Evolutionary conservation across 2,888 invertebrate species (phyloP), one percentile per base, ranked within the genome.

Genomic region (Synergus laeviventris): DNA sequence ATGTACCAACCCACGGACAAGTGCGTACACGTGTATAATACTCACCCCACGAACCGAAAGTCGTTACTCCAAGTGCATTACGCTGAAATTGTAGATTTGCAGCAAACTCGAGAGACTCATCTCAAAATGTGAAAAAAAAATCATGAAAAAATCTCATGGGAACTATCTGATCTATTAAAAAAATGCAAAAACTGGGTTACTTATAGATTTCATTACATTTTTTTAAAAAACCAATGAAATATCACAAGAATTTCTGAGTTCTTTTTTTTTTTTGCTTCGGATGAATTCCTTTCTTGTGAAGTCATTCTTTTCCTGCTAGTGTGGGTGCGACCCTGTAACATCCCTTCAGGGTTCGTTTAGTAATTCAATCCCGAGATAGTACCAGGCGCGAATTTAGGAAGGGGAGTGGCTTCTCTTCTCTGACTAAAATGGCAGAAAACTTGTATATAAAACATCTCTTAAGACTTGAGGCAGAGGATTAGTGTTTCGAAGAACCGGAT

Each of bases 321-420:
- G n/a, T 66, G 66, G 31, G 24, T n/a, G 66, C 31, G 38, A 31
- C n/a, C n/a, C 9, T 66, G 42, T 31, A 49, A 70, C 24, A 45
- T 31, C 31, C 70, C 45, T 9, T 79, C 78, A 54, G 74, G 78
- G 64, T 81, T 81, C 78, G 77, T 79, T 82, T 78, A 77, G 82
- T 78, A 82, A 82, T 77, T 78, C 76, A 81, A 81, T 82, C 79
- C 77, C 76, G 79, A 80, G 81, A 79, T 82, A 80, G 31, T 45
- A 45, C 45, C 16, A 45, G 16, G 16, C 45, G 45, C 39, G 24
- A 31, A 66, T 45, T 66, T 24, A 66, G 66, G 24, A 14, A 66
- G 66, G 45, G 45, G 66, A 66, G 42, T n/a, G 24, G 31, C 24
- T 49, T 21, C 39, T 64, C 21, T 42, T 66, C 45, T 45, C 45